Percentiles rank a stretch among this genome's conserved stretches.
These are phyloP conservation scores for Trissolcus japonicus DNA, from an alignment of 2,888 invertebrate species.

Conservation along the genomic window DNA sequence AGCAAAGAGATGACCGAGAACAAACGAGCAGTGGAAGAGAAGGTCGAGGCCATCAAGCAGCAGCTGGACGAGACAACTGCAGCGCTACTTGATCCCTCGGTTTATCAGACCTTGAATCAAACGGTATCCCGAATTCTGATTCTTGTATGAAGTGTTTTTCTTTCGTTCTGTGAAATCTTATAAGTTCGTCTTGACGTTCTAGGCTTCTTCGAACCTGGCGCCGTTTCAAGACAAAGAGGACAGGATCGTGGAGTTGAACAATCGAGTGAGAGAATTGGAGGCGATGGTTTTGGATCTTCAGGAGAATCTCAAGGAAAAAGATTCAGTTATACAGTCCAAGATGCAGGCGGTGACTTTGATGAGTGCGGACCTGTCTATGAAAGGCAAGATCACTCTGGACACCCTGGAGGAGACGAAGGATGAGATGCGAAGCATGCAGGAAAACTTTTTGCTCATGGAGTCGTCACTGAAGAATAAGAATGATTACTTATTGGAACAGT, in stretches of 20 bases:
- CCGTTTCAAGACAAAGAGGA: conserved; percentile 81
- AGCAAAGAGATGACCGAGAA: conserved; percentile 74
- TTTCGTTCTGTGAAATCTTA: too few species aligned
- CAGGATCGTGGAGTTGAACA: conserved; percentile 81
- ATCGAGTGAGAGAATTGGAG: conserved; percentile 85
- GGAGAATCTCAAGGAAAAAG: conserved; percentile 89
- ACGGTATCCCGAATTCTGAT: conserved; percentile 43
- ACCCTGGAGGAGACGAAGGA: conserved; percentile 87
- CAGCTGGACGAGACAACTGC: conserved; percentile 76
- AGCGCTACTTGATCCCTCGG: conserved; percentile 63
- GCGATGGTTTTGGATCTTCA: conserved; percentile 87
- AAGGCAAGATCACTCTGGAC: conserved; percentile 84
- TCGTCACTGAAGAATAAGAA: conserved; percentile 84
- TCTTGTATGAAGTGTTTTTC: neutral
- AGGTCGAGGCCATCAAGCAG: conserved; percentile 76
- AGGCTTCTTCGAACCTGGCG: conserved; percentile 63
- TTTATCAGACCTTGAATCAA: conserved; percentile 63
- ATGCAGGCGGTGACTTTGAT: conserved; percentile 87
- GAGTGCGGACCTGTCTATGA: conserved; percentile 84
- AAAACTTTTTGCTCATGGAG: conserved; percentile 85
- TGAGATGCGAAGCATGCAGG: conserved; percentile 89
- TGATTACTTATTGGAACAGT: conserved; percentile 78
- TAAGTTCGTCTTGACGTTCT: too few species aligned
- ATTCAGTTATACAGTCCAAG: conserved; percentile 88
- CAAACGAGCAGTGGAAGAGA: conserved; percentile 74